Evolutionary conservation across 2,888 invertebrate genomes (phyloP).

Genomic region (Acrobeloides nanus): DNA sequence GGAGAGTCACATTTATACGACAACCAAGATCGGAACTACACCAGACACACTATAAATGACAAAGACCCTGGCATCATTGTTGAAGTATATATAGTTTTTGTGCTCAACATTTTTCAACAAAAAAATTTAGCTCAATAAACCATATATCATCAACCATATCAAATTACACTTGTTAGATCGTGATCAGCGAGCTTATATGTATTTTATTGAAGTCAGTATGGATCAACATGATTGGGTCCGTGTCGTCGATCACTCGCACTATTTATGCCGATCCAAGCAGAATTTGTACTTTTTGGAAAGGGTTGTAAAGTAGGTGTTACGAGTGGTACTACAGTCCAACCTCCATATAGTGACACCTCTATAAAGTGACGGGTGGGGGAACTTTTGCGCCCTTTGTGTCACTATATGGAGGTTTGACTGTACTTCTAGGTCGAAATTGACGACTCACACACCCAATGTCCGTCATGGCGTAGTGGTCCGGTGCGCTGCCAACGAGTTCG

Average conservation of each 20-base stretch:
- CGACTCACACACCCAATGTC: no score
- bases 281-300: conserved; percentile 79
- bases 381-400: no score
- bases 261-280: conserved; percentile 93
- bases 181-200: conserved; percentile 80
- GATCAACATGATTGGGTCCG: conserved; percentile 90
- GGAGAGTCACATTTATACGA: no score
- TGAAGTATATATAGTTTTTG: conserved; percentile 23
- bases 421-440: no score
- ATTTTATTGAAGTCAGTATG: conserved; percentile 79
- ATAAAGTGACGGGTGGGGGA: no score
- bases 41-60: conserved; percentile 76
- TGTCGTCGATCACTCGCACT: conserved; percentile 82
- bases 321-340: no score
- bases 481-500: no score
- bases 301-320: conserved; percentile 68
- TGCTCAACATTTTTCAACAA: background rate
- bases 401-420: no score
- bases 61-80: conserved; percentile 59
- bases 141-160: conserved; percentile 85
- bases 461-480: no score
- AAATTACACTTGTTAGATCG: conserved; percentile 87
- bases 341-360: no score
- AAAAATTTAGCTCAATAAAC: conserved; percentile 37
- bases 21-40: conserved; percentile 87